Evolutionary conservation across 2,888 invertebrate genomes (phyloP).

Genomic region (Acleris cristana): DNA sequence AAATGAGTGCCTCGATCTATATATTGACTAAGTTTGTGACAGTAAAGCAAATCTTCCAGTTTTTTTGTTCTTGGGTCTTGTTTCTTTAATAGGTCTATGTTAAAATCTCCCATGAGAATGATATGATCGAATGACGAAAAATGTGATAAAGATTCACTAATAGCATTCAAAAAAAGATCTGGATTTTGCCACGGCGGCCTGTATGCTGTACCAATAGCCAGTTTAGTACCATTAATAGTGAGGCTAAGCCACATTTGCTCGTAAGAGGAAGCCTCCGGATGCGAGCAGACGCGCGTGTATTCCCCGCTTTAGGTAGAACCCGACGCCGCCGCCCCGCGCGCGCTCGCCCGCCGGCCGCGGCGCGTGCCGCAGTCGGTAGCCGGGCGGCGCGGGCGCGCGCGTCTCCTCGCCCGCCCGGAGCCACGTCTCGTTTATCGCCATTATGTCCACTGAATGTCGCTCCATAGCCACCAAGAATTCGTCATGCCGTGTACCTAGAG

Average conservation of each 20-base stretch:
- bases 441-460: constrained; percentile 36
- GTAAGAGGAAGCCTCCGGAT: constrained; percentile 3
- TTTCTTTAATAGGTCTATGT: background rate
- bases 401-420: constrained; percentile 41
- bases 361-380: constrained; percentile 40
- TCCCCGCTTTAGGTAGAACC: constrained; percentile 30
- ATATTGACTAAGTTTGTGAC: no score
- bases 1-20: no score
- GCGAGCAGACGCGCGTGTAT: background rate
- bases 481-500: constrained; percentile 41
- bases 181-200: background rate
- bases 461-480: constrained; percentile 40
- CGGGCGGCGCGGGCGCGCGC: constrained; percentile 40
- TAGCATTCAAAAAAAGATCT: background rate
- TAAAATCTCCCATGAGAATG: constrained; percentile 1
- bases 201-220: background rate
- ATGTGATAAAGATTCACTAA: background rate
- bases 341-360: constrained; percentile 32
- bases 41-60: no score
- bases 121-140: background rate
- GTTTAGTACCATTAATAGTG: background rate
- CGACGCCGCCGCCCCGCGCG: constrained; percentile 26
- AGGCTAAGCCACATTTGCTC: constrained; percentile 23
- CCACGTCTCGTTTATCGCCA: constrained; percentile 46
- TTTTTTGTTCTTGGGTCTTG: no score